phyloP scores from a whole-genome alignment of 1,140 invertebrate genomes.

The Latrodectus geometricus region DNA sequence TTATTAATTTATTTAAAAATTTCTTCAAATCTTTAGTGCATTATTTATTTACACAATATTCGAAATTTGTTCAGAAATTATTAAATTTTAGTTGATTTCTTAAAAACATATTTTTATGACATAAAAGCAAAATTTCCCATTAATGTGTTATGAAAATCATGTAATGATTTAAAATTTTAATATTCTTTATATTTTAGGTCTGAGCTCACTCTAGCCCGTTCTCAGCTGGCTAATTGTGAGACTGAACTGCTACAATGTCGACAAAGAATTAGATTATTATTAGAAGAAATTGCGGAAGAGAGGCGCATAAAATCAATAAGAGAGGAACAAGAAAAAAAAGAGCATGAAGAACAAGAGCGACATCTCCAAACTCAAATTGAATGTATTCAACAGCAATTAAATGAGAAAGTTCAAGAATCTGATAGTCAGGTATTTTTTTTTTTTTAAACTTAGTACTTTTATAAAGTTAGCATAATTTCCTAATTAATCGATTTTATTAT shows the following conservation, averaged over 20 bases:
- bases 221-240: conserved; percentile 87
- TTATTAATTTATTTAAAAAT: too few species aligned
- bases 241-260: conserved; percentile 88
- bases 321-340: conserved; percentile 65
- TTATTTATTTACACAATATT: too few species aligned
- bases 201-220: conserved; percentile 83
- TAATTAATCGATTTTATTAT: too few species aligned
- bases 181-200: conserved; percentile 72
- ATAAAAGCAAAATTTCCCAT: background rate
- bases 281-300: conserved; percentile 66
- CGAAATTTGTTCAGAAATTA: too few species aligned
- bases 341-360: conserved; percentile 78
- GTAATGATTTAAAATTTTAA: background rate
- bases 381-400: conserved; percentile 82
- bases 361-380: conserved; percentile 82
- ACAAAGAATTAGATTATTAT: conserved; percentile 77
- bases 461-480: too few species aligned
- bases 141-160: background rate
- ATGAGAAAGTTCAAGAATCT: conserved; percentile 83
- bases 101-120: too few species aligned
- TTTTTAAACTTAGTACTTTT: too few species aligned
- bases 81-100: too few species aligned
- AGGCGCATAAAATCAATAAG: conserved; percentile 53
- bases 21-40: too few species aligned
- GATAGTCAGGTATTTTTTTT: conserved; percentile 79